A percentile compares a stretch with the other conserved stretches of the same genome.
These are phyloP conservation scores for Hemitrygon akajei DNA, from an alignment of 2,797 vertebrate species.

Conservation along the genomic window DNA sequence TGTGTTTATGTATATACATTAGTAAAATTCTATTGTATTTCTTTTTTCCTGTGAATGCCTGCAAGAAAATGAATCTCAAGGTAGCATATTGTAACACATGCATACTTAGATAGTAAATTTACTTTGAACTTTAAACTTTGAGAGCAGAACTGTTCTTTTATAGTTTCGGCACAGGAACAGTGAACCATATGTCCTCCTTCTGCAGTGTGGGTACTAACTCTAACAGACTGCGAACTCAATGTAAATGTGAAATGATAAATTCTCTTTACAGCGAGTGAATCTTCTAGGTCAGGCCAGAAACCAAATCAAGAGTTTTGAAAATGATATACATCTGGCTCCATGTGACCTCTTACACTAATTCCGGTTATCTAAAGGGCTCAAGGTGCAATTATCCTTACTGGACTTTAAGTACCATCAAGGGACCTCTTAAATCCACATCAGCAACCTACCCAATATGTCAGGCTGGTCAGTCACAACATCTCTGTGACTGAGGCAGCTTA, in stretches of 20 bases:
- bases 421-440: not conserved
- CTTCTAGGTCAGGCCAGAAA: not conserved
- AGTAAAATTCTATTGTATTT: too few relatives aligned
- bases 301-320: not conserved
- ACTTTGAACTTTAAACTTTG: too few relatives aligned
- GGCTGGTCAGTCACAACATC: too few relatives aligned
- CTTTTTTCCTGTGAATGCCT: too few relatives aligned
- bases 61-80: too few relatives aligned
- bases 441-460: not conserved
- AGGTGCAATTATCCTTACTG: not conserved
- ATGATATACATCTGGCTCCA: not conserved
- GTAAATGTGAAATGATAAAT: too few relatives aligned
- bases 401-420: not conserved
- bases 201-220: not conserved
- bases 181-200: not conserved
- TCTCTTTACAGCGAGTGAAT: not conserved
- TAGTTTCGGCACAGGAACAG: not conserved
- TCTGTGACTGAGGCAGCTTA: too few relatives aligned
- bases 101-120: too few relatives aligned
- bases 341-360: not conserved
- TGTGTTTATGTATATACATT: too few relatives aligned
- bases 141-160: not conserved
- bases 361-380: not conserved
- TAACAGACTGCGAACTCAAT: not conserved
- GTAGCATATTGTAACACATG: too few relatives aligned